Base-by-base conservation (phyloP, 2,888 invertebrate species). In the Argynnis bischoffii region DNA sequence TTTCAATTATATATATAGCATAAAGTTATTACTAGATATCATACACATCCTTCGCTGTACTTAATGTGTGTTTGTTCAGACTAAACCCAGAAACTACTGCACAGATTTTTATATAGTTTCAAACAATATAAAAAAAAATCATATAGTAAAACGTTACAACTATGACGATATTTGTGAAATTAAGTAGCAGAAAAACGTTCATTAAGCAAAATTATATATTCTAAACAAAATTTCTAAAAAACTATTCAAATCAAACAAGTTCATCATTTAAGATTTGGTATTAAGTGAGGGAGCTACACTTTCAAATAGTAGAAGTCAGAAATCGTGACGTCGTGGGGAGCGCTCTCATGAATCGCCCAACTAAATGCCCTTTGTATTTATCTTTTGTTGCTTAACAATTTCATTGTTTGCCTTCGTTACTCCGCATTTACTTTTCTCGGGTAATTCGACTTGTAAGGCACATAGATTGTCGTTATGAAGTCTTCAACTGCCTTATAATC, bases 331-430 rank as follows among this genome's bases (percentile, higher is more conserved):
- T 68, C 69, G 67, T 66, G 69, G 72, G 73, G 72, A 66, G 68
- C 64, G 66, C 66, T 78, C 77, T 76, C 78, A 74, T 77, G 75
- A 75, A 72, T 70, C 72, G 73, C 65, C 73, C 72, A 75, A 74
- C 77, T 80, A 74, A 76, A 76, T 76, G 76, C 76, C 77, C 76
- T 79, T 81, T 77, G 79, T 82, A 81, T 84, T 81, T 84, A 81
- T 79, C 82, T 79, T 84, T 83, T 78, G 81, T 79, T 80, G 79
- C 77, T 81, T 82, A 81, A 82, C 80, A 84, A 82, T 83, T 82
- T 82, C 81, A 82, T 84, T 84, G 81, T 85, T 85, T 86, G 81
- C 79, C 77, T 82, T 83, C 81, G 81, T 83, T 84, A 80, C 70
- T 76, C 71, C 63, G 72, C 79, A 78, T 83, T 83, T 84, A 80